Evolutionary conservation across 2,797 vertebrate genomes (phyloP).

Genomic region (Leptodactylus fallax): DNA sequence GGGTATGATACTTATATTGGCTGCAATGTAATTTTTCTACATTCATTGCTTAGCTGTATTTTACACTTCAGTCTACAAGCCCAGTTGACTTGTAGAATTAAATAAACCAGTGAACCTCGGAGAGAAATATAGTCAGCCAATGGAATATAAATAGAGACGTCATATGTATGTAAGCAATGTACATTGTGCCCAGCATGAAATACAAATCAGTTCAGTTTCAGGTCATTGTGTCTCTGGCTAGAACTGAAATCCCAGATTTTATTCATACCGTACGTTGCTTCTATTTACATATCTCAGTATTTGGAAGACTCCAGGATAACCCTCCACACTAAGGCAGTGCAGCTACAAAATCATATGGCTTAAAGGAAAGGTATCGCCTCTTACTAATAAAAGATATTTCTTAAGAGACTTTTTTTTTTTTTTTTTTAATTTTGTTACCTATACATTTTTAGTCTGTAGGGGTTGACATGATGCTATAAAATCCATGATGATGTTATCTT

Average conservation of each 20-base stretch:
- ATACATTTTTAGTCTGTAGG: too few species aligned
- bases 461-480: too few species aligned
- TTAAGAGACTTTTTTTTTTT: too few species aligned
- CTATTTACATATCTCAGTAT: not conserved
- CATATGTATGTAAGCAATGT: not conserved
- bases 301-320: not conserved
- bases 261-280: not conserved
- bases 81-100: constrained; percentile 6
- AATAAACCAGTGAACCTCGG: not conserved
- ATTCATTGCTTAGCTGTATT: not conserved
- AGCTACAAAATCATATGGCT: not conserved
- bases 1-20: not conserved
- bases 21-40: not conserved
- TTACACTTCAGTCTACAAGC: not conserved
- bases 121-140: not conserved
- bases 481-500: too few species aligned
- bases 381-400: not conserved
- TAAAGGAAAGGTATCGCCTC: not conserved
- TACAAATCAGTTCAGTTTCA: constrained; percentile 9
- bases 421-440: too few species aligned
- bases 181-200: not conserved
- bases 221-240: constrained; percentile 16
- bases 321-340: not conserved
- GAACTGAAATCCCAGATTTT: not conserved
- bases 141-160: constrained; percentile 14